A percentile compares a stretch with the other conserved stretches of the same genome.
phyloP scores from a whole-genome alignment of 2,888 invertebrate genomes.

The Athrips mouffetella region DNA sequence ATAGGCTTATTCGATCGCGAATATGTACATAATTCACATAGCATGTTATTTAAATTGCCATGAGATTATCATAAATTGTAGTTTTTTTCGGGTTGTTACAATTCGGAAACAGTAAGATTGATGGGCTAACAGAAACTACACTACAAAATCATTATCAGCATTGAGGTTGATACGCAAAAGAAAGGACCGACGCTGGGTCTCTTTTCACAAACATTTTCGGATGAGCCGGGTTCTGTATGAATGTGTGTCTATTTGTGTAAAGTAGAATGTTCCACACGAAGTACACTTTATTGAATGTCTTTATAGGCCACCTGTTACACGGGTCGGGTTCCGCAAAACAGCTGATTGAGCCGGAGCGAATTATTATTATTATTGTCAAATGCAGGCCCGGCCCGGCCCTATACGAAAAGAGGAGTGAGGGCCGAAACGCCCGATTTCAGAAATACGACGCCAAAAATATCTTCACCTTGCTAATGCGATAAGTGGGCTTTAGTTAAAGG shows the following conservation, averaged over 20 bases:
- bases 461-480: no score
- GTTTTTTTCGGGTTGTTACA: conserved; percentile 8
- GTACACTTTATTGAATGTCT: conserved; percentile 77
- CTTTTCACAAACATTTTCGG: conserved; percentile 13
- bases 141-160: no score
- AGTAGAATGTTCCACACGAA: conserved; percentile 68
- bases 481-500: no score
- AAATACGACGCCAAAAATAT: no score
- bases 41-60: conserved; percentile 11
- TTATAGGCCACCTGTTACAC: conserved; percentile 79
- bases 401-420: conserved; percentile 58
- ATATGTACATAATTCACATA: conserved; percentile 15
- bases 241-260: conserved; percentile 58
- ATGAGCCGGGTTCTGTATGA: conserved; percentile 29
- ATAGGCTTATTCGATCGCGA: conserved; percentile 36
- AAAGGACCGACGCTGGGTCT: no score
- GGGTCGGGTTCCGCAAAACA: conserved; percentile 74
- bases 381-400: conserved; percentile 57
- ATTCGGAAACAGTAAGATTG: neutral
- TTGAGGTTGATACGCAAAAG: no score
- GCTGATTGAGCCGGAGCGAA: conserved; percentile 73
- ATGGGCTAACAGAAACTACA: no score
- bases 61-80: conserved; percentile 12
- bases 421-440: conserved; percentile 40
- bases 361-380: conserved; percentile 73